Base-by-base conservation (phyloP, 1,140 invertebrate genomes). In the Macrocentrus cingulum region DNA sequence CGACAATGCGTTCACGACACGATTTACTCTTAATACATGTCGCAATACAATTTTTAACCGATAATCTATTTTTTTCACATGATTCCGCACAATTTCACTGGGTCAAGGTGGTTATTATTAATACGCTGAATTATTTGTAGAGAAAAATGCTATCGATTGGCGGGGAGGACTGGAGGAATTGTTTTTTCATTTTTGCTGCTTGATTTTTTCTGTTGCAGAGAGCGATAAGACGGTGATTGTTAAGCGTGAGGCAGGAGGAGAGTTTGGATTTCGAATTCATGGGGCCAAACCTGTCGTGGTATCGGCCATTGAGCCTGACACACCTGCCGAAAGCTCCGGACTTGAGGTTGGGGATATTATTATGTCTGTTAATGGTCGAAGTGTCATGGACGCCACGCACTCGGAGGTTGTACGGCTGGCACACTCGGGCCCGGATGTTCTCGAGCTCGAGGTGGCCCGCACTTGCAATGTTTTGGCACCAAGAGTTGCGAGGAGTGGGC, bases 201-300 rank as follows among this genome's bases (percentile, higher is more conserved):
- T 39, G 4, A 39, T 39, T 8, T 41, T 63, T 71, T 54, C 65
- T 52, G 44, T 82, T 80, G 29, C 82, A 94, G 92, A 92, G 72
- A 90, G 89, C 71, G 91, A 94, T 75, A 93, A 94, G 74, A 89
- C 86, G 22, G 88, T 95, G 11, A 82, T 90, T 36, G 90, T 95
- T 0, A 85, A 85, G 61, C 85, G 91, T 39, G 86, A 91, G 53
- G 90, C 90, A 13, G 77, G 76, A 8, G 91, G 91, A 6, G 95
- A 97, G 70, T 98, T 97, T 75, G 96, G 96, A 8, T 96, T 98
- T 70, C 85, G 95, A 44, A 96, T 98, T 65, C 92, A 97, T 66
- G 95, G 95, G 8, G 95, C 92, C 53, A 92, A 94, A 65, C 95
- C 96, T 0, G 94, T 97, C 0, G 92, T 97, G 1, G 92, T 98